Conservation (phyloP, 2,113 vertebrate species). For the Strix aluco region DNA sequence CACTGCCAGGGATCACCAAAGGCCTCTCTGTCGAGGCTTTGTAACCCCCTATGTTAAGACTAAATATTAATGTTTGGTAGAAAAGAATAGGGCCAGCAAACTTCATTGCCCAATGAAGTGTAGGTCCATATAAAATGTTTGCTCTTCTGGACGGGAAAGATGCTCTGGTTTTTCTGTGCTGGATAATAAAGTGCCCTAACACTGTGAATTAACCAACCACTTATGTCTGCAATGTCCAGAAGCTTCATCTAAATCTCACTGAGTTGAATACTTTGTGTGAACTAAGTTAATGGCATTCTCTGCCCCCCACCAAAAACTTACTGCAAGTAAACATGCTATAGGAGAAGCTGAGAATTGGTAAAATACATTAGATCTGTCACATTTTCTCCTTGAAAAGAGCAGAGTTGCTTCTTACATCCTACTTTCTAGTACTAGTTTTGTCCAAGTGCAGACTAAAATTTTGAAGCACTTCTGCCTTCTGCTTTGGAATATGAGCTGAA, state of each 20-base stretch:
- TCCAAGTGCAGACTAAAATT: not conserved
- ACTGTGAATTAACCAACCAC: not conserved
- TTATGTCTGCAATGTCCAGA: not conserved
- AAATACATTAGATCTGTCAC: not conserved
- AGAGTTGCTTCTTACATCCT: not conserved
- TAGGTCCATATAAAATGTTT: not conserved
- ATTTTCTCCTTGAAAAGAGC: not conserved
- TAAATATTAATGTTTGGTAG: not conserved
- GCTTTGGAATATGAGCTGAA: not conserved
- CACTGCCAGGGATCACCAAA: accelerated
- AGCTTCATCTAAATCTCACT: not conserved
- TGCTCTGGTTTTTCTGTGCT: not conserved
- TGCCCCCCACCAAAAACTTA: not conserved
- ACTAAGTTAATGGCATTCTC: not conserved
- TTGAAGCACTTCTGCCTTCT: not conserved
- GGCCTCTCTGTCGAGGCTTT: not conserved
- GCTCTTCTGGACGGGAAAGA: not conserved
- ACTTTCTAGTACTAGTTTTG: not conserved
- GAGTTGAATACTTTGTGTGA: not conserved
- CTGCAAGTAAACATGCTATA: not conserved
- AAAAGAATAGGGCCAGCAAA: not conserved
- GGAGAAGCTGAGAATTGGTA: not conserved
- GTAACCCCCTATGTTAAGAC: not conserved
- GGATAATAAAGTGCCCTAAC: not conserved
- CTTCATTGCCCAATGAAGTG: not conserved